Percentiles rank a stretch among this genome's conserved stretches.
Evolutionary conservation across 2,888 invertebrate species (phyloP).

Genomic region (Euplexia lucipara): DNA sequence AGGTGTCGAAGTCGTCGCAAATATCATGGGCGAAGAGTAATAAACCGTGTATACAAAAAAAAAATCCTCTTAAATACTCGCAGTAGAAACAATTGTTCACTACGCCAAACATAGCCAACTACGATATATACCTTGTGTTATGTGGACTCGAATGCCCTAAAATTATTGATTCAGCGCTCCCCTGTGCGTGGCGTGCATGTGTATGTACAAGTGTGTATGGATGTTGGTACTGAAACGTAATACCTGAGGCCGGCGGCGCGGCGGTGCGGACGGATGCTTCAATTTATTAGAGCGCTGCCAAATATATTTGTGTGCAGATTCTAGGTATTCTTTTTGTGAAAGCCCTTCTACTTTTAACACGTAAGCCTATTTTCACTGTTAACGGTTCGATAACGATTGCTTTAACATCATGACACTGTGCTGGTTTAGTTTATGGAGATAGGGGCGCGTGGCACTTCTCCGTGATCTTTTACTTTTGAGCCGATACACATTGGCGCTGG

Average conservation of each 20-base stretch:
- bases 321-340: neutral
- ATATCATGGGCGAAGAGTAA: too few relatives aligned
- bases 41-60: neutral
- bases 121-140: neutral
- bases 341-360: neutral
- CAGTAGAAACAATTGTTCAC: neutral
- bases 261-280: too few relatives aligned
- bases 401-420: too few relatives aligned
- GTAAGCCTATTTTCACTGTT: neutral
- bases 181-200: neutral
- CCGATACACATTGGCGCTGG: too few relatives aligned
- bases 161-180: conserved; percentile 23
- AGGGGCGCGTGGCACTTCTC: too few relatives aligned
- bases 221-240: conserved; percentile 23
- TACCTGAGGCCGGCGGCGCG: conserved; percentile 19
- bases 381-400: neutral
- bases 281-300: conserved; percentile 39
- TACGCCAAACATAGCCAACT: neutral
- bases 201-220: neutral
- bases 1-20: too few relatives aligned
- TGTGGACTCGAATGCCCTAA: conserved; percentile 6
- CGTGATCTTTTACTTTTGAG: too few relatives aligned
- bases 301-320: conserved; percentile 34
- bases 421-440: too few relatives aligned
- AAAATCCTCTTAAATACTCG: too few relatives aligned